phyloP scores from a whole-genome alignment of 2,888 invertebrate genomes.

The Pogonocherus hispidulus region DNA sequence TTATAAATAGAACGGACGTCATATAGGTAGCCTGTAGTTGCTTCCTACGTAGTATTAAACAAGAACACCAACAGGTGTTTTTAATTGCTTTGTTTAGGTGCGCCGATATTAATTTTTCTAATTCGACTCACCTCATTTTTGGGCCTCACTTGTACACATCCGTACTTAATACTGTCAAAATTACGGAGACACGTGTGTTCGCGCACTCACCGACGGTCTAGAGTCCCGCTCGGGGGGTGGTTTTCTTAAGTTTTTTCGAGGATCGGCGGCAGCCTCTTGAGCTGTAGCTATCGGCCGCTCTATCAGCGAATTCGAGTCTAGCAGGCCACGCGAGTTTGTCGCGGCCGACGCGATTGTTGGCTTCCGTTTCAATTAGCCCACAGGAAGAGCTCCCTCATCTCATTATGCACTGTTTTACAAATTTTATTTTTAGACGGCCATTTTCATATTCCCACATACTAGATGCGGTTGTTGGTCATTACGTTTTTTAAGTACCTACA shows the following conservation, averaged over 20 bases:
- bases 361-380: slow-evolving; percentile 69
- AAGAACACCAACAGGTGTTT: too few species aligned
- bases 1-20: too few species aligned
- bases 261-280: slow-evolving; percentile 37
- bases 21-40: too few species aligned
- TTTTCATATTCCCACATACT: slow-evolving; percentile 44
- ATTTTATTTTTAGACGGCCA: slow-evolving; percentile 67
- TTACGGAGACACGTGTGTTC: background rate
- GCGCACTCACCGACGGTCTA: background rate
- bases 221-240: slow-evolving; percentile 6
- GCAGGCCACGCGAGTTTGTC: slow-evolving; percentile 65
- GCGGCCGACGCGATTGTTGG: slow-evolving; percentile 68
- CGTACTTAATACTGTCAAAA: background rate
- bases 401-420: slow-evolving; percentile 69
- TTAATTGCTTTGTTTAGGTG: too few species aligned
- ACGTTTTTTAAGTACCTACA: too few species aligned
- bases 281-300: slow-evolving; percentile 46
- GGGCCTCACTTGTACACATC: background rate
- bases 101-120: too few species aligned
- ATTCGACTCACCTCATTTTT: slow-evolving; percentile 41
- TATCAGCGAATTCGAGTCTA: slow-evolving; percentile 59
- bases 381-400: slow-evolving; percentile 70
- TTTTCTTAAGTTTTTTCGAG: slow-evolving; percentile 33
- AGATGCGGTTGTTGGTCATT: slow-evolving; percentile 17
- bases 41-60: too few species aligned